phyloP scores from a whole-genome alignment of 35 echinoderm and acorn worm species.

The Apostichopus japonicus region DNA sequence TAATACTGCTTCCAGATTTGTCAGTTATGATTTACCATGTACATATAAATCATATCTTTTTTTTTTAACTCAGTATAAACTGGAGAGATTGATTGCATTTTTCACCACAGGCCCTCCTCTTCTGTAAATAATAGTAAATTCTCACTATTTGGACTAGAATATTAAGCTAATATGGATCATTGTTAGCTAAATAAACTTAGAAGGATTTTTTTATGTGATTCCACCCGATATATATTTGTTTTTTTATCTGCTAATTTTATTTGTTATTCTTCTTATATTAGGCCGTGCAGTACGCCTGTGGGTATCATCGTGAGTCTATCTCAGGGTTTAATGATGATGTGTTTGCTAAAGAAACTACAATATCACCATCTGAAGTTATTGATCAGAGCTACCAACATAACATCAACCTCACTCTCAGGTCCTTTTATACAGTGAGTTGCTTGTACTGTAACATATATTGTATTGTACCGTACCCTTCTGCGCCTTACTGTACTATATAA shows the following conservation, averaged over 20 bases:
- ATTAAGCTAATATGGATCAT: no score
- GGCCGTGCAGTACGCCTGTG: slow-evolving; percentile 32
- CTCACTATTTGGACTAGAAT: not conserved
- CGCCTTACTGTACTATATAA: no score
- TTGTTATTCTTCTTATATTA: not conserved
- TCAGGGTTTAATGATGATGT: slow-evolving; percentile 29
- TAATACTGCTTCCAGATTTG: no score
- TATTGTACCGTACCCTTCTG: no score
- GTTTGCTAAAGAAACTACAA: slow-evolving; percentile 21
- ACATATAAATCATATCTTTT: no score
- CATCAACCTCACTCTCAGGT: slow-evolving; percentile 14
- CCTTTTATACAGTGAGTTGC: slow-evolving; percentile 35
- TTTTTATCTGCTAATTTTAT: not conserved
- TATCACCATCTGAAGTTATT: not conserved
- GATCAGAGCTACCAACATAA: slow-evolving; percentile 29
- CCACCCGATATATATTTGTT: not conserved
- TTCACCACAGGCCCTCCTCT: no score
- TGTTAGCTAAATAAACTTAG: no score
- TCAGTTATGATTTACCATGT: no score
- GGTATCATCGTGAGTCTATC: slow-evolving; percentile 15
- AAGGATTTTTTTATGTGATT: no score
- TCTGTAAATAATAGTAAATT: not conserved
- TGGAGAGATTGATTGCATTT: no score
- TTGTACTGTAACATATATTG: no score
- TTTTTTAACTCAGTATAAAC: no score